phyloP scores from a whole-genome alignment of 2,888 invertebrate genomes.

The Pollenia labialis region DNA sequence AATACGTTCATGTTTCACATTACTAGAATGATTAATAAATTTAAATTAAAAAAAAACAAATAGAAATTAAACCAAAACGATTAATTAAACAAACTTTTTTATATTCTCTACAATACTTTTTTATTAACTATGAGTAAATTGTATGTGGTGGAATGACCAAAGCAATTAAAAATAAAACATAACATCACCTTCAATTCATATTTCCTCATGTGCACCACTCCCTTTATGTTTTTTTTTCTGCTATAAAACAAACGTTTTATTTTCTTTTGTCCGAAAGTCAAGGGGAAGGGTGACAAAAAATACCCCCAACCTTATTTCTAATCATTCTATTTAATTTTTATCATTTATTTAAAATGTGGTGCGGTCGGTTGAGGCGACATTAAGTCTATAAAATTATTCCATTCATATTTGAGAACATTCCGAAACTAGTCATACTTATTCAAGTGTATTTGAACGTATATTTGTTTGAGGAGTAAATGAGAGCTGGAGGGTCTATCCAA shows the following conservation, averaged over 20 bases:
- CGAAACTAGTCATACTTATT: slow-evolving; percentile 51
- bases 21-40: slow-evolving; percentile 51
- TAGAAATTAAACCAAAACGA: slow-evolving; percentile 38
- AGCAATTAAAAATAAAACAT: slow-evolving; percentile 71
- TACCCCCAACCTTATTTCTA: slow-evolving; percentile 31
- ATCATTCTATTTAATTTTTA: slow-evolving; percentile 33
- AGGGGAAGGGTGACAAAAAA: slow-evolving; percentile 2
- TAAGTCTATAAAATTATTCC: slow-evolving; percentile 69
- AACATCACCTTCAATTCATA: slow-evolving; percentile 62
- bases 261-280: not conserved
- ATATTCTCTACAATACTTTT: slow-evolving; percentile 12
- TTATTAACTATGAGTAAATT: not conserved
- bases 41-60: not conserved
- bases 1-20: slow-evolving; percentile 52
- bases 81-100: slow-evolving; percentile 12
- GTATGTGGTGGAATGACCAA: slow-evolving; percentile 51
- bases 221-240: slow-evolving; percentile 15
- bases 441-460: not conserved
- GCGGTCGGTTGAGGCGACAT: slow-evolving; percentile 61
- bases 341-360: slow-evolving; percentile 27
- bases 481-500: slow-evolving; percentile 54
- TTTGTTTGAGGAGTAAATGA: slow-evolving; percentile 48
- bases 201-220: slow-evolving; percentile 17
- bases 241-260: not conserved
- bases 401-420: slow-evolving; percentile 60